These are phyloP conservation scores for Hydrochoerus hydrochaeris DNA, from an alignment of 2,113 vertebrate genomes.

Conservation along the genomic window DNA sequence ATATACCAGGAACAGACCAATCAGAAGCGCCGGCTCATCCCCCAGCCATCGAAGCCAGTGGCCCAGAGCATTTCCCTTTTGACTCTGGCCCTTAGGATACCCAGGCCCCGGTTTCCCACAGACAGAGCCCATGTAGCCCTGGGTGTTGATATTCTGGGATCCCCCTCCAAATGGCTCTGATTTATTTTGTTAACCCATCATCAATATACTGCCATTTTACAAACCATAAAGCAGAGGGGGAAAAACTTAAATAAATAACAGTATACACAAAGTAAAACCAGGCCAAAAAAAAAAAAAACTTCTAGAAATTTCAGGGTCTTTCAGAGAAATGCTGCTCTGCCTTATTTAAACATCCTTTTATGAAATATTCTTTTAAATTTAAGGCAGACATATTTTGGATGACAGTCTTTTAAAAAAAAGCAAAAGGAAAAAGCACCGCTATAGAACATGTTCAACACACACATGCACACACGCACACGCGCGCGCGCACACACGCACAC, in stretches of 20 bases:
- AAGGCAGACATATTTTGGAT: slow-evolving; percentile 4
- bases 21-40: not conserved
- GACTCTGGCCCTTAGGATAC: not conserved
- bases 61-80: not conserved
- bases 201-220: not conserved
- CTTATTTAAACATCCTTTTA: not conserved
- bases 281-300: not conserved
- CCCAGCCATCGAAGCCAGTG: not conserved
- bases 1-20: fast-evolving
- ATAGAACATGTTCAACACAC: slow-evolving; percentile 11
- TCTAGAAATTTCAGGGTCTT: not conserved
- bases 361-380: not conserved
- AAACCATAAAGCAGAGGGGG: not conserved
- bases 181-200: not conserved
- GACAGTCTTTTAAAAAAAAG: not conserved
- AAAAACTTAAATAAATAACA: not conserved
- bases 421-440: not conserved
- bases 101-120: not conserved
- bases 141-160: not conserved
- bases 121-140: fast-evolving
- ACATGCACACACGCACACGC: not conserved
- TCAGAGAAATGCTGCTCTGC: not conserved
- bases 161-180: not conserved
- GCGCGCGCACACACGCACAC: slow-evolving; percentile 63
- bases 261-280: not conserved